These are phyloP conservation scores for Eubasilissa splendida DNA, from an alignment of 2,888 invertebrate genomes.

Conservation along the genomic window DNA sequence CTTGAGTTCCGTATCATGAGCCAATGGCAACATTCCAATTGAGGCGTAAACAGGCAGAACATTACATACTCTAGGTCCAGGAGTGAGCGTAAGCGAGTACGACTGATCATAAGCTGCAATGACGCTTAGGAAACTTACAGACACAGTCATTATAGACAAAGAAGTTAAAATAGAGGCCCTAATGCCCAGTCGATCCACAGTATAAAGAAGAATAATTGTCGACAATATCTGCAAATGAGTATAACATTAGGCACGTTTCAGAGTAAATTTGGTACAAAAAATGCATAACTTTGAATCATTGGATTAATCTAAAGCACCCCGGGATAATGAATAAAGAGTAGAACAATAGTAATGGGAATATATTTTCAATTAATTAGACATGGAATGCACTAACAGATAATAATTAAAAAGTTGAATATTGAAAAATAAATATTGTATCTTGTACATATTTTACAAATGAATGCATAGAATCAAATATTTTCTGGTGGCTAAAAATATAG, in stretches of 20 bases:
- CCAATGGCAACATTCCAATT: constrained; percentile 34
- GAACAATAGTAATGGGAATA: too few species aligned
- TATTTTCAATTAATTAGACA: too few species aligned
- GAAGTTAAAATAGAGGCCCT: constrained; percentile 26
- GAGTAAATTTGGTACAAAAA: too few species aligned
- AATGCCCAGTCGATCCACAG: constrained; percentile 17
- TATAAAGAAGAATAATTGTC: constrained; percentile 12
- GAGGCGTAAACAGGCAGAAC: constrained; percentile 39
- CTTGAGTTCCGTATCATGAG: constrained; percentile 24
- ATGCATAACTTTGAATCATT: too few species aligned
- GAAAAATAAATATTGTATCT: too few species aligned
- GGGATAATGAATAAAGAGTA: too few species aligned
- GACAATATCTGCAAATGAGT: constrained; percentile 32
- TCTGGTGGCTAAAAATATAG: neutral
- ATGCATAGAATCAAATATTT: too few species aligned
- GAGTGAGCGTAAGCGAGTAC: neutral
- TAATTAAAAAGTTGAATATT: too few species aligned
- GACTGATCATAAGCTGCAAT: neutral
- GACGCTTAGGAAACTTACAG: constrained; percentile 2
- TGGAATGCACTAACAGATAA: too few species aligned
- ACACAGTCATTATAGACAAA: constrained; percentile 23
- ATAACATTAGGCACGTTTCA: too few species aligned
- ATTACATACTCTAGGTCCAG: constrained; percentile 39
- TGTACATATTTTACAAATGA: too few species aligned
- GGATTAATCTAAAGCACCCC: too few species aligned